Evolutionary conservation across 1,140 invertebrate genomes (phyloP).

Genomic region (Aphidius ervi): DNA sequence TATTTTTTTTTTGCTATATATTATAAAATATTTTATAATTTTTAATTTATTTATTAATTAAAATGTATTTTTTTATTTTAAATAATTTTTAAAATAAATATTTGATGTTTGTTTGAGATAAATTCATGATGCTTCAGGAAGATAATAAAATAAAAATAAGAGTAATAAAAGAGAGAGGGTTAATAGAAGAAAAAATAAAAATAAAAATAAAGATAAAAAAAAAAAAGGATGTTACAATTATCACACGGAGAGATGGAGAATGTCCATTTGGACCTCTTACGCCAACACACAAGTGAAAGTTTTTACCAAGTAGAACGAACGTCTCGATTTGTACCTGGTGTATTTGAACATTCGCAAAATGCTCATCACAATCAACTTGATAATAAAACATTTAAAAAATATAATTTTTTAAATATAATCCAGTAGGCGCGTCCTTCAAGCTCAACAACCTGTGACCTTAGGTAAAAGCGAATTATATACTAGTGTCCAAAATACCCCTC

Average conservation of each 20-base stretch:
- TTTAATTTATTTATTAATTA: too few species aligned
- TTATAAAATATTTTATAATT: too few species aligned
- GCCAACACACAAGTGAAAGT: slow-evolving; percentile 51
- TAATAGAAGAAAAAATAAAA: too few species aligned
- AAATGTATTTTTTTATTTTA: too few species aligned
- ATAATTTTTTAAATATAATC: not conserved
- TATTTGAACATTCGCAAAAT: slow-evolving; percentile 44
- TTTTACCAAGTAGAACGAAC: slow-evolving; percentile 48
- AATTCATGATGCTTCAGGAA: not conserved
- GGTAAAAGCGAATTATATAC: slow-evolving; percentile 20
- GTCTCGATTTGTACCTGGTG: slow-evolving; percentile 37
- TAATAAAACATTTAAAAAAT: too few species aligned
- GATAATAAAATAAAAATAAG: not conserved
- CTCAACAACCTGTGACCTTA: slow-evolving; percentile 6
- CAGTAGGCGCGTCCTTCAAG: slow-evolving; percentile 15
- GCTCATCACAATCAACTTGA: slow-evolving; percentile 31
- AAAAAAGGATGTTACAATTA: slow-evolving; percentile 5
- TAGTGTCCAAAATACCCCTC: not conserved
- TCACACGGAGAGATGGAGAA: slow-evolving; percentile 31
- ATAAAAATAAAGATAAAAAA: not conserved
- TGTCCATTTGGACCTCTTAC: slow-evolving; percentile 45
- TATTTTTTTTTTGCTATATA: too few species aligned
- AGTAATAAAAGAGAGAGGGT: too few species aligned
- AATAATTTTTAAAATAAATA: too few species aligned
- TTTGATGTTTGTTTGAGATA: too few species aligned